phyloP scores from a whole-genome alignment of 1,140 invertebrate genomes.

The Drosophila lacertosa region DNA sequence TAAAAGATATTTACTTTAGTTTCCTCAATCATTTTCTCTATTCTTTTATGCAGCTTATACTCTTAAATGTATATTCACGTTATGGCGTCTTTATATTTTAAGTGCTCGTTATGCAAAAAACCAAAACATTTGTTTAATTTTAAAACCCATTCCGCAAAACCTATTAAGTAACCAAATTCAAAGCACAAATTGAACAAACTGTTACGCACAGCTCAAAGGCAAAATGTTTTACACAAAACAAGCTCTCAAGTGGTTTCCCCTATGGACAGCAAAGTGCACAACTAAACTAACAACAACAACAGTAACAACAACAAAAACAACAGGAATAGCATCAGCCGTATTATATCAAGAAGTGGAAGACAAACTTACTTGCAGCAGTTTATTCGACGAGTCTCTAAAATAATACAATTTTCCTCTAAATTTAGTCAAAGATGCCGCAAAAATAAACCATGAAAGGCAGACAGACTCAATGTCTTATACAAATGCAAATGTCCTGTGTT shows the following conservation, averaged over 20 bases:
- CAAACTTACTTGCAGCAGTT: conserved; percentile 39
- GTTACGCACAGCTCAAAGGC: conserved; percentile 15
- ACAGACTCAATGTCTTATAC: conserved; percentile 46
- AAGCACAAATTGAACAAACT: conserved; percentile 33
- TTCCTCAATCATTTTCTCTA: too few species aligned
- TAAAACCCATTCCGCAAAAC: not conserved
- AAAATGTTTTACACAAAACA: conserved; percentile 52
- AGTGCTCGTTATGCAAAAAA: too few species aligned
- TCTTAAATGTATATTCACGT: too few species aligned
- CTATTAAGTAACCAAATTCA: conserved; percentile 1
- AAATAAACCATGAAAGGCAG: conserved; percentile 22
- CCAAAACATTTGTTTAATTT: not conserved
- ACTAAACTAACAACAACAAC: conserved; percentile 5
- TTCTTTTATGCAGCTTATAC: too few species aligned
- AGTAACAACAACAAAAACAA: conserved; percentile 9
- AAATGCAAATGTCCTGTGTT: conserved; percentile 54
- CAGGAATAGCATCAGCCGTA: not conserved
- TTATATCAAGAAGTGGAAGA: conserved; percentile 1
- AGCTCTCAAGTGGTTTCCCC: conserved; percentile 36
- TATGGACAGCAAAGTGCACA: conserved; percentile 39
- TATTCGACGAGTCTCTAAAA: conserved; percentile 61
- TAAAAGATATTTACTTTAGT: too few species aligned
- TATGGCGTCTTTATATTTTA: too few species aligned
- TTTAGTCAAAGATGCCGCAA: conserved; percentile 60
- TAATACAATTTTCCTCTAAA: conserved; percentile 80